These are phyloP conservation scores for Rhopalosiphum padi DNA, from an alignment of 1,140 invertebrate species.

Conservation along the genomic window DNA sequence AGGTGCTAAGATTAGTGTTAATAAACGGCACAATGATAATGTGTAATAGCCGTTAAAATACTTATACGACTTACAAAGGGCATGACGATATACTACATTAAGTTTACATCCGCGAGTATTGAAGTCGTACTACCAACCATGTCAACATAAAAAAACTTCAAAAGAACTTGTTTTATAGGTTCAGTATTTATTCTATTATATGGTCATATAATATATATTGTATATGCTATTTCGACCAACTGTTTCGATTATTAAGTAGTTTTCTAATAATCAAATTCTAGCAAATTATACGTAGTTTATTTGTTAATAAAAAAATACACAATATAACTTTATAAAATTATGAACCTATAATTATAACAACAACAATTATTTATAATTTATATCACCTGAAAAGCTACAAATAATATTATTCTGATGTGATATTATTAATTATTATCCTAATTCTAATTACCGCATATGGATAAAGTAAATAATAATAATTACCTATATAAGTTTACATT, in stretches of 20 bases:
- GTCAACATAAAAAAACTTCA: slow-evolving; percentile 33
- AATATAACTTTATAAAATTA: no score
- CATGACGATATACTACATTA: slow-evolving; percentile 44
- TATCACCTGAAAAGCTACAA: no score
- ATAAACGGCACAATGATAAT: background rate
- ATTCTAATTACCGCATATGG: no score
- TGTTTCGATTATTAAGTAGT: background rate
- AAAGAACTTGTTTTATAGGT: slow-evolving; percentile 46
- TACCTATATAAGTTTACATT: no score
- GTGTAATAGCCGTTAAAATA: slow-evolving; percentile 25
- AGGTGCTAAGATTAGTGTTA: slow-evolving; percentile 41
- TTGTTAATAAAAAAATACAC: no score
- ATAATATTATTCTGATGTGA: no score
- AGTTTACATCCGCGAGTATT: slow-evolving; percentile 26
- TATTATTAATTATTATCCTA: no score
- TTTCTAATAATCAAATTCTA: background rate
- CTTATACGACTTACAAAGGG: background rate
- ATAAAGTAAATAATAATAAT: no score
- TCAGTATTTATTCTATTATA: slow-evolving; percentile 19
- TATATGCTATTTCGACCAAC: background rate
- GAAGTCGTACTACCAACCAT: slow-evolving; percentile 15
- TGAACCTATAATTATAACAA: no score
- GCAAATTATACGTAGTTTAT: background rate
- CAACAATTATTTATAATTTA: no score
- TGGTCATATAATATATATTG: background rate